A percentile compares a stretch with the other conserved stretches of the same genome.
These are phyloP conservation scores for Brachypterus glaber DNA, from an alignment of 2,888 invertebrate species.

Conservation along the genomic window DNA sequence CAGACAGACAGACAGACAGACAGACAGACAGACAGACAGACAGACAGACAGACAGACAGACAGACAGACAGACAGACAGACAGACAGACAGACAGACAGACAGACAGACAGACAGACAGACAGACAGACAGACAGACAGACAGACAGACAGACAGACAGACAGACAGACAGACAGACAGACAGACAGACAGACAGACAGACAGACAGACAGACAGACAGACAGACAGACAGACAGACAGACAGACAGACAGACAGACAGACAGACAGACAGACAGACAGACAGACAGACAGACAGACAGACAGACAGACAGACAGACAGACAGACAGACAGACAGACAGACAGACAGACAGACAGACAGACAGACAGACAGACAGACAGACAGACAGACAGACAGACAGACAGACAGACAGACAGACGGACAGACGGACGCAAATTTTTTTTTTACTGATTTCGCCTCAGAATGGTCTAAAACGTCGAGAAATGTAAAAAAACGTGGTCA, in stretches of 20 bases:
- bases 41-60: conserved; percentile 1
- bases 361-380: conserved; percentile 1
- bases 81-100: conserved; percentile 1
- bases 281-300: conserved; percentile 1
- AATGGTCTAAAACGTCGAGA: no score
- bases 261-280: conserved; percentile 1
- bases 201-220: conserved; percentile 1
- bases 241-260: conserved; percentile 1
- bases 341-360: conserved; percentile 1
- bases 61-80: conserved; percentile 1
- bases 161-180: conserved; percentile 1
- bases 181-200: conserved; percentile 1
- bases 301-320: conserved; percentile 1
- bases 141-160: conserved; percentile 1
- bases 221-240: conserved; percentile 1
- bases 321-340: conserved; percentile 1
- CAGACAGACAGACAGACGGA: no score
- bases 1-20: conserved; percentile 1
- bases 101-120: conserved; percentile 1
- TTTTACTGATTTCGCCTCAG: no score
- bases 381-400: conserved; percentile 1
- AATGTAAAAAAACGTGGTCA: no score
- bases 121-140: conserved; percentile 1
- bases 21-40: conserved; percentile 1
- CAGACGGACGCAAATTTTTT: no score